These are phyloP conservation scores for Hermodice carunculata DNA, from an alignment of 2,888 invertebrate genomes.

Conservation along the genomic window DNA sequence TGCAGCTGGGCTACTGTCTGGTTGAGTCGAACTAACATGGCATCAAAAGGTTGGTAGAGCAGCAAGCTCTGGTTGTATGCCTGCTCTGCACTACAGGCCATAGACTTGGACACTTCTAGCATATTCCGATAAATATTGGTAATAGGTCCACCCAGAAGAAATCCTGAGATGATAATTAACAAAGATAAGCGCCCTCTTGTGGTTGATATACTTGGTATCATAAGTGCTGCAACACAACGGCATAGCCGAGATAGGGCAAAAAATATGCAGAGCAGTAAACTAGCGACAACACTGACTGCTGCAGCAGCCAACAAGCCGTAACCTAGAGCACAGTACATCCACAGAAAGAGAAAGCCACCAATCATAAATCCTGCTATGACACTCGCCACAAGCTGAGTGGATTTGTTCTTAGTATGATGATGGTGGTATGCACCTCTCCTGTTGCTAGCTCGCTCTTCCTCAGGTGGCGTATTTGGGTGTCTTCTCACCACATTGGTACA, in stretches of 20 bases:
- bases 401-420: no score
- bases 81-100: slow-evolving; percentile 44
- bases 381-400: slow-evolving; percentile 25
- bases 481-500: slow-evolving; percentile 7
- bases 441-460: slow-evolving; percentile 10
- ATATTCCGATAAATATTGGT: slow-evolving; percentile 43
- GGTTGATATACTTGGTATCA: slow-evolving; percentile 41
- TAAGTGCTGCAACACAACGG: slow-evolving; percentile 38
- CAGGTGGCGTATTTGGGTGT: slow-evolving; percentile 15
- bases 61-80: slow-evolving; percentile 41
- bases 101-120: slow-evolving; percentile 38
- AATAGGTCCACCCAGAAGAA: slow-evolving; percentile 42
- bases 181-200: slow-evolving; percentile 39
- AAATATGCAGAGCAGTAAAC: slow-evolving; percentile 23
- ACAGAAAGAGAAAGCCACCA: slow-evolving; percentile 34
- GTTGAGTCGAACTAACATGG: slow-evolving; percentile 43
- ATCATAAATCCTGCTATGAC: slow-evolving; percentile 35
- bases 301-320: slow-evolving; percentile 33
- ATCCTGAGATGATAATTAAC: slow-evolving; percentile 39
- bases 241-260: slow-evolving; percentile 36
- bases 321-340: slow-evolving; percentile 38
- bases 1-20: slow-evolving; percentile 36
- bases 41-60: slow-evolving; percentile 43
- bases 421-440: no score
- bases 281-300: slow-evolving; percentile 13